Evolutionary conservation across 2,888 invertebrate genomes (phyloP), one percentile per base, ranked within the genome.

Genomic region (Lasioglossum vierecki): DNA sequence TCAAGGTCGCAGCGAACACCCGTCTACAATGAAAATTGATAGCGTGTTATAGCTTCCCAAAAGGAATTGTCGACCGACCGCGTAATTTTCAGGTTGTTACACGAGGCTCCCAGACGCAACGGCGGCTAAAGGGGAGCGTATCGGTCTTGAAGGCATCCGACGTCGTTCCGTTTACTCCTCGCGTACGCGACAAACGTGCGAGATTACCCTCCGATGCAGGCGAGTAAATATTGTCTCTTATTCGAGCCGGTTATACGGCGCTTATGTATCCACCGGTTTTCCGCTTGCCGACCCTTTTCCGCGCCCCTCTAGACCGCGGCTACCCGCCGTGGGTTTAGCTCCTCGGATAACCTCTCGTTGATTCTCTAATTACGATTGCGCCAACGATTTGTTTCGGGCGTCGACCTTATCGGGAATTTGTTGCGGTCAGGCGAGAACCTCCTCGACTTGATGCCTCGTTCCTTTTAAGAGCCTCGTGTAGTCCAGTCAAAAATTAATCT

Each of bases 141-240:
- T 87, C 73, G 80, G 70, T 70, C 70, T 41, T 13, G 70, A 70
- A 39, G 80, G 70, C 82, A 26, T 9, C 76, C 84, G 30, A 70
- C 85, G 81, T 79, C 88, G 84, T 79, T 76, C 46, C 79, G 79
- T 88, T 81, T 86, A 71, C 83, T 82, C 74, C 82, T 89, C 89
- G 86, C 85, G 88, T 89, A 91, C 89, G 91, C 91, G 84, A 88
- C 88, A 87, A 88, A 87, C 90, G 89, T 88, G 91, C 87, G 88
- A 91, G 92, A 93, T 93, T 92, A 92, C 91, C 91, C 88, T 87
- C 90, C 91, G 91, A 91, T 90, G 91, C 89, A 88, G 88, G 81
- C 91, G 89, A 91, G 91, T 92, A 93, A 93, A 93, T 93, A 93
- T 93, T 93, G 93, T 92, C 91, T 92, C 91, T 92, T 91, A 91